Percentiles rank a stretch among this genome's conserved stretches.
These are phyloP conservation scores for Engraulis encrasicolus DNA, from an alignment of 2,113 vertebrate species.

Conservation along the genomic window DNA sequence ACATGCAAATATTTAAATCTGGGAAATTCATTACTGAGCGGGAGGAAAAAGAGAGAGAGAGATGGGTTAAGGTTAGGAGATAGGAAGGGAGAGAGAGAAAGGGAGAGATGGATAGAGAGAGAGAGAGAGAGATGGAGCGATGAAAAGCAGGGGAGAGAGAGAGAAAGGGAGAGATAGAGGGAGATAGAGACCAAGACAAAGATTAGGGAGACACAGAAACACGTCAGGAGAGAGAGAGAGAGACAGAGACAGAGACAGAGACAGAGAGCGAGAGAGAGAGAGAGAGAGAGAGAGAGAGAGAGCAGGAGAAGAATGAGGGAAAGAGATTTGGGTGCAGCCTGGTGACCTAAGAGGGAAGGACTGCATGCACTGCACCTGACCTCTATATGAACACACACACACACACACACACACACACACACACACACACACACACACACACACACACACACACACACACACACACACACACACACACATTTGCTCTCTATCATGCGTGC, in stretches of 20 bases:
- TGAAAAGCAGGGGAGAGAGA: too few species aligned
- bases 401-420: too few species aligned
- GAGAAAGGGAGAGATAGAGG: too few species aligned
- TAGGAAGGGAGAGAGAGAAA: too few species aligned
- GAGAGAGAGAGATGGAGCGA: neutral
- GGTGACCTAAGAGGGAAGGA: neutral
- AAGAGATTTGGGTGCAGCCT: neutral
- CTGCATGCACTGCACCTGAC: neutral
- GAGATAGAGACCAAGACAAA: neutral
- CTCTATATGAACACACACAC: too few species aligned
- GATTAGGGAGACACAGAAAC: neutral
- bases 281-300: neutral
- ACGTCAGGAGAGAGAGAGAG: too few species aligned
- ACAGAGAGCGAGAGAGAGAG: neutral
- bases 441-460: too few species aligned
- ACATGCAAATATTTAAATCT: constrained; percentile 33
- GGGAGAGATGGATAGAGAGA: neutral
- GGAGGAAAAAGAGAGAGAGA: too few species aligned
- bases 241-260: neutral
- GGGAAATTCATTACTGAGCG: neutral
- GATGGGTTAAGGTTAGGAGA: too few species aligned
- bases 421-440: too few species aligned
- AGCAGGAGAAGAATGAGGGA: neutral
- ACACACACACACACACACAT: too few species aligned
- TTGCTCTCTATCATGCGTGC: too few species aligned